A percentile compares a stretch with the other conserved stretches of the same genome.
phyloP scores from a whole-genome alignment of 2,113 vertebrate species.

The Ornithorhynchus anatinus region DNA sequence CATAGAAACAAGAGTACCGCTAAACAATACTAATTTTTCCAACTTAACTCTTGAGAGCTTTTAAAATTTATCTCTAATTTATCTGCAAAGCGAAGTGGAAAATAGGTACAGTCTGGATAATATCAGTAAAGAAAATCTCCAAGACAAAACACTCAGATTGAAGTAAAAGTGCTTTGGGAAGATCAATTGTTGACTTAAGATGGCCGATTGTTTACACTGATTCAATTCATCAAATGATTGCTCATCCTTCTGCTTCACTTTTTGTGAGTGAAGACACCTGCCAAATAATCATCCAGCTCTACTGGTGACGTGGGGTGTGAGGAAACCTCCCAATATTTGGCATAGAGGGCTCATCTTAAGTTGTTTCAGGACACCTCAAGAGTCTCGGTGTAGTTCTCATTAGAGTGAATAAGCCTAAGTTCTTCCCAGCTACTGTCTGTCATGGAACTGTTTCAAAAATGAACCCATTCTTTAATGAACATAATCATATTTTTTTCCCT shows the following conservation, averaged over 20 bases:
- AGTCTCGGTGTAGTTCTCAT: neutral
- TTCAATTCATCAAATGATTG: conserved; percentile 5
- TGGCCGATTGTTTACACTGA: too few relatives aligned
- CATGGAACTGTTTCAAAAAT: neutral
- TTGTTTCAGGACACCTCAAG: neutral
- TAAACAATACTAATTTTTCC: too few relatives aligned
- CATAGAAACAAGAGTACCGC: conserved; percentile 29
- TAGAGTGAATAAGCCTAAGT: neutral
- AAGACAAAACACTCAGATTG: too few relatives aligned
- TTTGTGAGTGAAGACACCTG: neutral
- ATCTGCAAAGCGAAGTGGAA: too few relatives aligned
- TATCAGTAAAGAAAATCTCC: too few relatives aligned
- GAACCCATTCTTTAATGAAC: neutral
- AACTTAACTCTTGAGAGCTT: too few relatives aligned
- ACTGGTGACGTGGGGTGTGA: neutral
- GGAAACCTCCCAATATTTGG: neutral
- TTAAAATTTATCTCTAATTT: too few relatives aligned
- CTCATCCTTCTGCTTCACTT: neutral
- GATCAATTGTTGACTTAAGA: too few relatives aligned
- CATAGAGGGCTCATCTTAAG: neutral
- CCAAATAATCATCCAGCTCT: neutral
- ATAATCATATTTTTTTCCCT: neutral
- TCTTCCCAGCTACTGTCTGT: neutral
- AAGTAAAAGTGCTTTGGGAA: too few relatives aligned
- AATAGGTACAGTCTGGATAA: too few relatives aligned